Base-by-base conservation (phyloP, 2,113 vertebrate species). In the Melanotaenia duboulayi region DNA sequence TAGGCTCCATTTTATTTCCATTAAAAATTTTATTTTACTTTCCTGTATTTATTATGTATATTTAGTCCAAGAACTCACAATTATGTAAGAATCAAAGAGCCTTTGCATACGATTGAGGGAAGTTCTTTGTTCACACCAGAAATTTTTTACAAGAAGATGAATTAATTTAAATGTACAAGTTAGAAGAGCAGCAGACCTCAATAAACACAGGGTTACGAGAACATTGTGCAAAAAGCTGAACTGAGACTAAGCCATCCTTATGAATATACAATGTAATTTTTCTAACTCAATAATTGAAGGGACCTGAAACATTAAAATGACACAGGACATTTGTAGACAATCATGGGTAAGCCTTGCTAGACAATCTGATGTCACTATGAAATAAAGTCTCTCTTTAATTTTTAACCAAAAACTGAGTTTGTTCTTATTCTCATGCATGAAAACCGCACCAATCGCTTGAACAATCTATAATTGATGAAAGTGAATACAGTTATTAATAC, bases 291-390 rank as follows among this genome's bases (percentile, higher is more conserved):
- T 91, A 78, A 89, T 90, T 90, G 3, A 91, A 72, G 79, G 52
- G 58, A 71, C 44, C 51, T 89, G 68, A 87, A 89, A 85, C 54
- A 82, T 88, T 89, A 66, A 91, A 80, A 83, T 66, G 76, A 87
- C 64, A 84, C 69, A 69, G 44, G 65, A 60, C 14, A 16, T 57
- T 82, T 76, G 77, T 78, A 80, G 87, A 83, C 74, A 71, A 82
- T 84, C 71, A 75, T 49, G 28, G 24, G 52, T 63, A 42, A 71
- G 44, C 19, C 64, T 74, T 75, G 67, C 88, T 85, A 85, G 55
- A 77, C 61, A 81, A 58, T 81, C 75, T 83, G 79, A 89, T 80
- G 83, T 83, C 63, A 87, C 69, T 51, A 82, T 25, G 51, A 71
- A 74, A 74, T 51, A 76, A 80, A 71, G 51, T 55, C 22, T 22